These are phyloP conservation scores for Harmothoe impar DNA, from an alignment of 2,888 invertebrate genomes.

Conservation along the genomic window DNA sequence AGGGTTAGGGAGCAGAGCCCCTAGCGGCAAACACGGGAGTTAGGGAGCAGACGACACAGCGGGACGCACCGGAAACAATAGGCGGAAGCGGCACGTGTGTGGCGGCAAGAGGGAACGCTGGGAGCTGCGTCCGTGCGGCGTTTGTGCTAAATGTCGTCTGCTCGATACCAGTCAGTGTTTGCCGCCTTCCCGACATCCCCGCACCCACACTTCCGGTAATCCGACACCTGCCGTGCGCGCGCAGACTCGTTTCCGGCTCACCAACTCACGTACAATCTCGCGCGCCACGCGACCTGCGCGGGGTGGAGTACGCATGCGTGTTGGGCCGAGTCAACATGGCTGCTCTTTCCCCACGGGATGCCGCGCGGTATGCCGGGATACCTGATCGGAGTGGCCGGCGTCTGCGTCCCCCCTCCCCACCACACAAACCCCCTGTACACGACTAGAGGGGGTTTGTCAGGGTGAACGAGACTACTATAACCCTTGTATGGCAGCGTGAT, in stretches of 20 bases:
- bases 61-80: slow-evolving; percentile 18
- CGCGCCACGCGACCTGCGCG: slow-evolving; percentile 36
- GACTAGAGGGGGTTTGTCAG: too few species aligned
- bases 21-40: background rate
- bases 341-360: slow-evolving; percentile 44
- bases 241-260: background rate
- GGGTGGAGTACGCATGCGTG: background rate
- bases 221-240: slow-evolving; percentile 30
- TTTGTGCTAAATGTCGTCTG: slow-evolving; percentile 38
- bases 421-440: too few species aligned
- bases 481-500: too few species aligned
- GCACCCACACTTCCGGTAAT: slow-evolving; percentile 42
- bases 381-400: slow-evolving; percentile 7
- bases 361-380: background rate
- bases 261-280: slow-evolving; percentile 54
- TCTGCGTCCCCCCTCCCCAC: background rate
- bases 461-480: too few species aligned
- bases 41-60: background rate
- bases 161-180: slow-evolving; percentile 1
- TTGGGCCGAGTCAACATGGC: slow-evolving; percentile 35
- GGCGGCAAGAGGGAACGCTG: background rate
- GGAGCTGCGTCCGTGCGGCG: background rate
- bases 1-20: too few species aligned
- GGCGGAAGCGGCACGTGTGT: slow-evolving; percentile 11
- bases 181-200: slow-evolving; percentile 19